Base-by-base conservation (phyloP, 2,797 vertebrate species). In the Phalanger gymnotis region DNA sequence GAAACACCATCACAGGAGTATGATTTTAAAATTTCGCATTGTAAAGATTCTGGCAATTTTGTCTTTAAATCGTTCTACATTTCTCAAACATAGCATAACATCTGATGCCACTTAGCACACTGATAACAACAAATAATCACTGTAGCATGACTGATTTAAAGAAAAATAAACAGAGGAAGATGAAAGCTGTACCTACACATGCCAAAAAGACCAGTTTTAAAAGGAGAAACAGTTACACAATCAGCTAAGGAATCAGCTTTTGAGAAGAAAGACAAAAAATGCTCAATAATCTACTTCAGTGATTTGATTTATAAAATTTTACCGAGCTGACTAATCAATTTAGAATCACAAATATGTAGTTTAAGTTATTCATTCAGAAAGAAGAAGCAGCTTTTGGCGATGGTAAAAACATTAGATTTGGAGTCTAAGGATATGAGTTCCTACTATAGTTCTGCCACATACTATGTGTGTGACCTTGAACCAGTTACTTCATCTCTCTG, bases 251-350 rank as follows among this genome's bases (percentile, higher is more conserved):
- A 1, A 90, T 81, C 19, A 93, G 2, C n/a, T 95, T 92, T 54
- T 31, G 92, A 93, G 90, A 31, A 34, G 96, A 52, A 28, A 94
- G 3, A 94, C 54, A 5, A 81, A 54, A 92, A 94, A 93, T 53
- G 90, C 92, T 13, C 7, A 87, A 11, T 66, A 95, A 81, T 11
- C 66, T 47, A 25, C 14, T 16, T 5, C 34, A 34, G 61, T 66
- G 4, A 19, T n/a, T n/a, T 66, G 19, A 19, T 81, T 47, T 81
- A 47, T 22, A 10, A 81, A 81, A 9, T 73, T 73, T 81, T 47
- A 81, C 40, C 47, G 19, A 47, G 13, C 5, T 66, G 5, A 47
- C 19, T 47, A 81, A 81, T 40, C 66, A 81, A 25, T 73, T 73
- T 73, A 22, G 66, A 40, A 73, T 40, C 19, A 81, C 47, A 22